Evolutionary conservation across 2,797 vertebrate species (phyloP), one percentile per base, ranked within the genome.

Genomic region (Chloroceryle inda): DNA sequence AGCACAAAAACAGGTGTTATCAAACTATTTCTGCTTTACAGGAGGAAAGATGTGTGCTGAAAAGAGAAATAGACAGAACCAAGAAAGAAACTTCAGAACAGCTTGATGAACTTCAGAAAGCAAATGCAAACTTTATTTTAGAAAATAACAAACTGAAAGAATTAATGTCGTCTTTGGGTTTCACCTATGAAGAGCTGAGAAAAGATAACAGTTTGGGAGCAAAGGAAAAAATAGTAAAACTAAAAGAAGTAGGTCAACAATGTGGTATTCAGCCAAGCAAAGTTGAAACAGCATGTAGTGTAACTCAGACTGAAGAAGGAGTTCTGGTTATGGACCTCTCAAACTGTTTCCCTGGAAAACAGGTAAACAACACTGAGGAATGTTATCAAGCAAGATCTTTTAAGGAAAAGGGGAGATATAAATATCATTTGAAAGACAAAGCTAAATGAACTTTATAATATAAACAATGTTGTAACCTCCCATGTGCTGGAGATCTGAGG

Each of bases 1-100:
- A 97, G 50, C 98, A 76, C 96, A 99, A 97, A 75, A 83, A 14
- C 59, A 66, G 80, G 31, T 98, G 92, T 77, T 97, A 93, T 11
- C 50, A 97, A 90, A 98, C 92, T 3, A 98, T 99, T 42, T 98
- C 97, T 49, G 98, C 98, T 44, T 98, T 99, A 26, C 98, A 97
- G 33, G 87, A 97, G 96, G 97, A 99, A 96, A 96, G 96, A 2
- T 22, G 31, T 20, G 14, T 7, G 0, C 83, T 98, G 69, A 58
- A 73, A 63, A 61, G 35, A 58, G n/a, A 67, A 9, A 56, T 93
- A 50, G 58, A 88, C 11, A 90, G 9, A 66, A 77, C 97, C 4
- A 92, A 59, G 53, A 78, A 56, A 59, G 93, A 93, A 64, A 10
- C 14, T 80, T 76, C 89, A 5, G 38, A 84, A 73, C 76, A 68